Base-by-base conservation (phyloP, 2,113 vertebrate species). In the Hemiscyllium ocellatum region DNA sequence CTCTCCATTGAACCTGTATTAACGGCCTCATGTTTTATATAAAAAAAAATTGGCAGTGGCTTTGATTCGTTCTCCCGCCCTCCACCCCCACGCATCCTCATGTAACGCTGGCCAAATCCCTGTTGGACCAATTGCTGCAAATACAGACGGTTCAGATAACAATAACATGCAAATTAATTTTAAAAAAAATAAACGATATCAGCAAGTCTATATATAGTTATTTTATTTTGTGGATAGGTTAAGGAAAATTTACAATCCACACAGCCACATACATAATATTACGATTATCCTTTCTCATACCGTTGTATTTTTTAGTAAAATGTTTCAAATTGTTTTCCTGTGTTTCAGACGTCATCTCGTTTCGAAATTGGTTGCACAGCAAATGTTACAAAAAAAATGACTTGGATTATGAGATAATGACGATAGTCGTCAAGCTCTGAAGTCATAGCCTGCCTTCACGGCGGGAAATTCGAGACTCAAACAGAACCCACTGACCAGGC, bases 401-500 rank as follows among this genome's bases (percentile, higher is more conserved):
- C 47, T 50, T 47, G 42, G 37, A 72, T 72, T 72, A 29, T 72
- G 69, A 95, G 47, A 72, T 52, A 26, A 70, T 95, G 93, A 72
- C 93, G 65, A 95, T 70, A 72, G 37, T 95, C 68, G 93, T 72
- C 42, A 95, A 72, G 15, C 66, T 95, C 68, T 52, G 52, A 89
- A 50, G 65, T 95, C 68, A 61, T 61, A 90, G 26, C 10, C 94
- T 52, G 37, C 66, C 93, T 70, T 50, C 42, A 96, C 97, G 97
- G 98, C 98, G 98, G 97, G 97, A 98, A 98, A 98, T 98, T 97
- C 97, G 96, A 98, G 98, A 96, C 96, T 96, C 96, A 96, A 96
- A 96, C 96, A 96, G 96, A 96, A 95, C 96, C 96, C 96, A 96
- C 97, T 97, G 97, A 97, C 97, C 97, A 96, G 96, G 76, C 96